These are phyloP conservation scores for Melanotaenia trifasciata DNA, from an alignment of 2,797 vertebrate genomes.

Conservation along the genomic window DNA sequence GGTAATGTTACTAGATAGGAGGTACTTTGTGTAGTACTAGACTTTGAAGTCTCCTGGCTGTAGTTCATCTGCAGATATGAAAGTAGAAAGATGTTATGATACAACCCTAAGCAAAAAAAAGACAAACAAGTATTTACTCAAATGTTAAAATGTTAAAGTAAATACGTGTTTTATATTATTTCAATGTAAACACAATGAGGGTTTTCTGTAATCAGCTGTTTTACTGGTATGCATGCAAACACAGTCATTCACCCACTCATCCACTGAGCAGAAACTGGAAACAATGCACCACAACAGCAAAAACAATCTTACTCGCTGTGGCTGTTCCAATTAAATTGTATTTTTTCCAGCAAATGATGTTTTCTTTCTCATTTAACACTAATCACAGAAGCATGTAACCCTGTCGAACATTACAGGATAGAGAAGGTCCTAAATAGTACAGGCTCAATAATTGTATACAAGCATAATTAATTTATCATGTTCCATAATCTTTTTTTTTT, in stretches of 20 bases:
- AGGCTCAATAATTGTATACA: conserved; percentile 24
- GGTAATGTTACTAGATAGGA: too few relatives aligned
- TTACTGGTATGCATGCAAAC: conserved; percentile 1
- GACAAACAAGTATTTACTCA: neutral
- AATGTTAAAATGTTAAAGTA: neutral
- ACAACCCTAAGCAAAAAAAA: neutral
- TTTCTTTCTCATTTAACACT: conserved; percentile 36
- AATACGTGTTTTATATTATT: neutral
- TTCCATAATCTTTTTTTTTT: conserved; percentile 14
- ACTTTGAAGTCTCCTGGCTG: too few relatives aligned
- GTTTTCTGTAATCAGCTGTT: neutral
- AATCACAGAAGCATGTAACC: conserved; percentile 32
- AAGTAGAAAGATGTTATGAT: neutral
- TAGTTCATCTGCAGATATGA: neutral
- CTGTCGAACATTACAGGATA: conserved; percentile 40
- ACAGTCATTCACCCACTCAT: conserved; percentile 35
- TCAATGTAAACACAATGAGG: neutral
- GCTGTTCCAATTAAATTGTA: conserved; percentile 43
- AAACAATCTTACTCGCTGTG: conserved; percentile 22
- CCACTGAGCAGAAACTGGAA: conserved; percentile 21
- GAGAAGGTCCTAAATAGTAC: conserved; percentile 22
- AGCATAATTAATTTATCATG: conserved; percentile 31
- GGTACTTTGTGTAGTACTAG: too few relatives aligned
- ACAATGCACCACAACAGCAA: conserved; percentile 40
- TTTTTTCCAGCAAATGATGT: conserved; percentile 23